These are phyloP conservation scores for Andrena fulva DNA, from an alignment of 2,888 invertebrate genomes.

Conservation along the genomic window DNA sequence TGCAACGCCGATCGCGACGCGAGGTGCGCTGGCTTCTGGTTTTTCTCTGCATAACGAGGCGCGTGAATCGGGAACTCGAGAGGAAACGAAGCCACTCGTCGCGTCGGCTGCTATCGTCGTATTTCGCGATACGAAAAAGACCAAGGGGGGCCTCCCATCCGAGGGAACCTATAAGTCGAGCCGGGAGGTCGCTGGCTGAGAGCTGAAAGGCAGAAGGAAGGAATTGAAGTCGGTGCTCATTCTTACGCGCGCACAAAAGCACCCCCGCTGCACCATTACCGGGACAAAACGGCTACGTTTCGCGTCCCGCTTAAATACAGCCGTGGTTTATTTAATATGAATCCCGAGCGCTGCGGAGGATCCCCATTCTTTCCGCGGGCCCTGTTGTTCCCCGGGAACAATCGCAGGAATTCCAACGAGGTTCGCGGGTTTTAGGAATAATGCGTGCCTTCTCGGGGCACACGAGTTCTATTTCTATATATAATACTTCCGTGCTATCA, in stretches of 20 bases:
- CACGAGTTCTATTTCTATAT: no score
- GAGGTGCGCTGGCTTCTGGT: neutral
- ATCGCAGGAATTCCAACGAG: neutral
- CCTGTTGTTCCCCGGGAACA: conserved; percentile 7
- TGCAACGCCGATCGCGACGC: neutral
- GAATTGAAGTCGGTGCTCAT: conserved; percentile 24
- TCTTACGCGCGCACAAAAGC: conserved; percentile 36
- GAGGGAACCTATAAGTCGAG: conserved; percentile 14
- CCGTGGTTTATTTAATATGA: conserved; percentile 46
- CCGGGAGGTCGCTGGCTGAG: neutral
- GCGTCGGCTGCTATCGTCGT: neutral
- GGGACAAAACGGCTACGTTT: conserved; percentile 25
- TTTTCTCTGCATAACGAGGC: conserved; percentile 18
- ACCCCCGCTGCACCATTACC: conserved; percentile 30
- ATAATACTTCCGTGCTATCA: no score
- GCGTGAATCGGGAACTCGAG: conserved; percentile 12
- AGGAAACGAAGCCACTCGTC: conserved; percentile 26
- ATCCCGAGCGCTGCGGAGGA: conserved; percentile 21
- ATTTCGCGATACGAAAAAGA: conserved; percentile 3
- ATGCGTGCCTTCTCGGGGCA: no score
- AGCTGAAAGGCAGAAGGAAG: conserved; percentile 9
- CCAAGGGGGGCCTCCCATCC: neutral
- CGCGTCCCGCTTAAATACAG: conserved; percentile 33
- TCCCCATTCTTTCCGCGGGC: conserved; percentile 11
- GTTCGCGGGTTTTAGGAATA: no score